Evolutionary conservation across 2,797 vertebrate species (phyloP), one percentile per base, ranked within the genome.

Genomic region (Spinus olivaceus): DNA sequence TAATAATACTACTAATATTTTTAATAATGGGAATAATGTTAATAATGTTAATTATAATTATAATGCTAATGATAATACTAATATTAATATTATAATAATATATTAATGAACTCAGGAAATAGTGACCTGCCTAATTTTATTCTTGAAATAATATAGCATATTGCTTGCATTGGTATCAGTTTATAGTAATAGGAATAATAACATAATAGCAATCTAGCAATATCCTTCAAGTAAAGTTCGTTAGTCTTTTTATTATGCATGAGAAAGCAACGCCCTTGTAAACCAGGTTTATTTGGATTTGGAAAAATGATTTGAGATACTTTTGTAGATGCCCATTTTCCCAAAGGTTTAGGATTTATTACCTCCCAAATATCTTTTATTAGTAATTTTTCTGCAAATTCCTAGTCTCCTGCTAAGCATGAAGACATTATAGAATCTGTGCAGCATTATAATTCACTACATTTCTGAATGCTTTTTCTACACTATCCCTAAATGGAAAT

Each of bases 341-440:
- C 30, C 25, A 76, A 77, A 92, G 49, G 27, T 72, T 50, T 46
- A 82, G 39, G 28, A 92, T 95, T 94, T 90, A 90, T 83, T 85
- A 41, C 67, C 28, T 90, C 32, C 17, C 56, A 94, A 30, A 92
- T 81, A 78, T 84, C 37, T 79, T 83, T 8, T 63, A 59, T 82
- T 79, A 89, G 23, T 73, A 88, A 76, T 73, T 84, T 51, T 93
- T 88, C 28, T 81, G 32, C 50, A 95, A 95, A 95, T 83, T 80
- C 33, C 37, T 87, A 49, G 17, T 67, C 63, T 91, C 50, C 44
- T 81, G 46, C 63, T 83, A 37, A 83, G 46, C 14, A 63, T 25
- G 50, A 96, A 86, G 25, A 79, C 49, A 32, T 76, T 84, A 61
- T 7, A 81, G 30, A 76, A 90, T 81, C 24, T 84, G 28, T 57